Base-by-base conservation (phyloP, 1,140 invertebrate genomes). In the Pararge aegeria region DNA sequence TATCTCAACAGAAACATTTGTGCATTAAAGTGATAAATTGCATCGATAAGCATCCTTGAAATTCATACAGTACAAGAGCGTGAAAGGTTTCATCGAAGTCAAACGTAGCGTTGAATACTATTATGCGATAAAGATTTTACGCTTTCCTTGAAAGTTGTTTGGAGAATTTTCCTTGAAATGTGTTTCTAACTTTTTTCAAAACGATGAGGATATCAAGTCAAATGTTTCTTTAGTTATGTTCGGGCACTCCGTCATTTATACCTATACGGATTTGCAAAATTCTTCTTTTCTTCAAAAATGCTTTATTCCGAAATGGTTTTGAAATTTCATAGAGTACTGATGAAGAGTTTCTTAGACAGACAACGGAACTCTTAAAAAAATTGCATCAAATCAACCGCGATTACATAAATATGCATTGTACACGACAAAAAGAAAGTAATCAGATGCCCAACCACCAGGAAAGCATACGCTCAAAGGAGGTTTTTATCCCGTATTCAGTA, bases 401-500 rank as follows among this genome's bases (percentile, higher is more conserved):
- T n/a, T n/a, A n/a, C n/a, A n/a, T n/a, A n/a, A n/a, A n/a, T n/a
- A n/a, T 5, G 40, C 15, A 15, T n/a, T 44, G 6, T 48, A 24
- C 44, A 38, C 12, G 9, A 30, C 9, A 55, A 51, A 48, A 61
- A 4, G 10, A 54, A 58, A 69, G 49, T 61, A 55, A 66, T 66
- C 40, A 57, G 61, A 19, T 18, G 37, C 50, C 48, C 21, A 38
- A 58, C 46, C 62, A 68, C 66, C 51, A 70, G 69, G 57, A 19
- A 30, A 55, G 7, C 54, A 64, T 62, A 56, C 58, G 51, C 37
- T 57, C 54, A 60, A 68, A 69, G 63, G 53, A 66, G 9, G 15
- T 46, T 20, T n/a, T n/a, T 20, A 46, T 46, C 6, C 42, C 42
- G 18, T 38, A 64, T 75, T 79, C 76, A 62, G 42, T 38, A 64